Evolutionary conservation across 2,113 vertebrate species (phyloP), one percentile per base, ranked within the genome.

Genomic region (Trachemys scripta): DNA sequence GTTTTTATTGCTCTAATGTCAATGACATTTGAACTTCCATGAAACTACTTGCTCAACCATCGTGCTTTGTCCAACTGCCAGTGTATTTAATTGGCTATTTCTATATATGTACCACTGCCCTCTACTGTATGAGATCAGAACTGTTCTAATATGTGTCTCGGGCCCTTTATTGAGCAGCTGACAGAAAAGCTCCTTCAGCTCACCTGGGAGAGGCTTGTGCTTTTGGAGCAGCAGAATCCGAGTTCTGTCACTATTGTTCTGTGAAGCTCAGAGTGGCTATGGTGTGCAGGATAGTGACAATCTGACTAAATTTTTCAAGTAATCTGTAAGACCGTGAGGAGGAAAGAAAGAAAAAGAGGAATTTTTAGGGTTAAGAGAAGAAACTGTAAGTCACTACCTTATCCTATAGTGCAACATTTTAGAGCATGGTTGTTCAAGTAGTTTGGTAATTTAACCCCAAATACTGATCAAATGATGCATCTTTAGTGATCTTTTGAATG

Each of bases 81-180:
- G 29, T 11, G 50, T 9, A 0, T 38, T 27, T 8, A 49, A 35
- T 38, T 62, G 8, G 69, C 35, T 3, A 5, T 12, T 42, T 0
- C 2, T 49, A 49, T 89, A 2, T 82, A 93, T 92, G 0, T 95
- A 6, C 95, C 93, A 6, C 97, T 97, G 96, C 96, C 97, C 96
- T 95, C 97, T 97, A 90, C 96, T 96, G 96, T 72, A 82, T 78
- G 4, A 85, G 85, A 85, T 31, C 65, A 92, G 96, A 93, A 97
- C 62, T 97, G 93, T 94, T 97, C 72, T 49, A 35, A 80, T 49
- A 72, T 22, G 56, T 84, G 89, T 90, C 87, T 80, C 89, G 31
- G 90, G 96, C 87, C 91, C 87, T 85, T 85, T 10, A 14, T 1
- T 80, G 78, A 27, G 54, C 31, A 45, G 9, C 3, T 2, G 14